Conservation (phyloP, 2,113 vertebrate genomes). For the Ascaphus truei region DNA sequence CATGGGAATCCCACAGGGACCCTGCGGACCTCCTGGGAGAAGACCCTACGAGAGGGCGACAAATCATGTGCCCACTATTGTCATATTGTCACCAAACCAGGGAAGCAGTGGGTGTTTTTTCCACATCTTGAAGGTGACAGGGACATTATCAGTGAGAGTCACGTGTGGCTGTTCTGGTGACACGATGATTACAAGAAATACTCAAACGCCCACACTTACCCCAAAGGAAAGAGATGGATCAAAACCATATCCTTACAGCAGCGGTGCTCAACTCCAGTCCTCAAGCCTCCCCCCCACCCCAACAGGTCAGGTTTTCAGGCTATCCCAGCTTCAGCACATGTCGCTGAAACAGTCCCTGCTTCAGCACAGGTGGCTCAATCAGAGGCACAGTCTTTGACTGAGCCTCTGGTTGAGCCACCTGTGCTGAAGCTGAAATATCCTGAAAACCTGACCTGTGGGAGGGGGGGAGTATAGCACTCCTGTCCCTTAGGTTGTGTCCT, state of each 20-base stretch:
- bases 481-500: no score
- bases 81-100: no score
- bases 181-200: background rate
- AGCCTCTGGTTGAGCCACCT: background rate
- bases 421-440: no score
- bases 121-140: background rate
- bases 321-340: background rate
- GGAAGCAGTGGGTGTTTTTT: background rate
- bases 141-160: no score
- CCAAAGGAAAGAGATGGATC: background rate
- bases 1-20: background rate
- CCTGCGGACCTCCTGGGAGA: background rate
- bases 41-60: background rate
- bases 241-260: background rate
- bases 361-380: no score
- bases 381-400: background rate
- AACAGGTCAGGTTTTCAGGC: background rate
- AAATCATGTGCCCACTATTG: background rate
- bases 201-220: background rate
- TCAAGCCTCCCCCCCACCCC: background rate
- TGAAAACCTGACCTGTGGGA: no score
- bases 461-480: no score
- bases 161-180: background rate
- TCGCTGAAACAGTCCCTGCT: background rate
- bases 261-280: background rate